These are phyloP conservation scores for Philotrypesis tridentata DNA, from an alignment of 1,140 invertebrate genomes.

Conservation along the genomic window DNA sequence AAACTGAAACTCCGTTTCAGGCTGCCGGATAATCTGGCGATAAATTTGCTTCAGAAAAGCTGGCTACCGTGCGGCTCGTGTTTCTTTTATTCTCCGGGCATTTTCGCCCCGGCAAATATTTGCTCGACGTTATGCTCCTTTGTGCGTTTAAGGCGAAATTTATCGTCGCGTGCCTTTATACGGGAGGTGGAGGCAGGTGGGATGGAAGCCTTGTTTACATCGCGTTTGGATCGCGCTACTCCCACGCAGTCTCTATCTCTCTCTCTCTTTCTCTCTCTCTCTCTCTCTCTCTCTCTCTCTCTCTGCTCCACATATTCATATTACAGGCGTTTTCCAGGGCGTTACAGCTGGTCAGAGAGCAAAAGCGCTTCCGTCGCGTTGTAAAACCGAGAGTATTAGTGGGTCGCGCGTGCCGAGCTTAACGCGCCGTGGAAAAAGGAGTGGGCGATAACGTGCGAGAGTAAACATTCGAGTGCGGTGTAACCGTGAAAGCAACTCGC, in stretches of 20 bases:
- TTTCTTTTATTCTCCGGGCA: constrained; percentile 29
- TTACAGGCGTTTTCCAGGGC: too few species aligned
- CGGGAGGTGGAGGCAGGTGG: too few species aligned
- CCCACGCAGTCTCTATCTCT: too few species aligned
- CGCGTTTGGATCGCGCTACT: too few species aligned
- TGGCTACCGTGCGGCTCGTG: background rate
- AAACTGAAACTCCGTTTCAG: constrained; percentile 38
- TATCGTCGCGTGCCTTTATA: background rate
- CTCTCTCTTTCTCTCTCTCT: too few species aligned
- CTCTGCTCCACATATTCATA: too few species aligned
- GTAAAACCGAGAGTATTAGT: too few species aligned
- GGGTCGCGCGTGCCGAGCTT: too few species aligned
- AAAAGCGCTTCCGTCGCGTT: too few species aligned
- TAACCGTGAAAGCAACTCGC: background rate
- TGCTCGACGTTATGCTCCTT: background rate
- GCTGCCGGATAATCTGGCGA: constrained; percentile 47
- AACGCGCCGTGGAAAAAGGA: too few species aligned
- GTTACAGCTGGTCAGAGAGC: too few species aligned
- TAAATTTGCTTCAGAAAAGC: constrained; percentile 33
- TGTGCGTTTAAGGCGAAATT: constrained; percentile 15
- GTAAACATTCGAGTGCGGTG: background rate
- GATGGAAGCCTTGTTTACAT: background rate
- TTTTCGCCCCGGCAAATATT: constrained; percentile 18
- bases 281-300: too few species aligned
- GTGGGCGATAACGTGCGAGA: background rate